Evolutionary conservation across 2,888 invertebrate genomes (phyloP), one percentile per base, ranked within the genome.

Genomic region (Hypolimnas misippus): DNA sequence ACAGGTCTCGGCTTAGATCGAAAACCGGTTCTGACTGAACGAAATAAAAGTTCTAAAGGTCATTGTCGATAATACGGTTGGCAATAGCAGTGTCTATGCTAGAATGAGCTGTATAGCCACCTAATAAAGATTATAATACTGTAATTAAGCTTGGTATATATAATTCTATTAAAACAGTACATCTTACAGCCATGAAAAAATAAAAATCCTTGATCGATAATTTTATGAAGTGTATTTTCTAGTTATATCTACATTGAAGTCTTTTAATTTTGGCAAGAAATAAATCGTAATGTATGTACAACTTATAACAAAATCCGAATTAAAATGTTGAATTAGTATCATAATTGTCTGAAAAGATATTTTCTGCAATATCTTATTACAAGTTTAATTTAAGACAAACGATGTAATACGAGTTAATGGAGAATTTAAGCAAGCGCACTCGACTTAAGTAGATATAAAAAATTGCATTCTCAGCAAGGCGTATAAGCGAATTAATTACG

Each of bases 11-110:
- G 61, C 66, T 65, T 70, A 72, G 72, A 70, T 50, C 60, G 42
- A 63, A 61, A 74, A 77, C 78, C 75, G 76, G 78, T 78, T 78
- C 52, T 68, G 67, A 68, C 72, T 73, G 72, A 71, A 72, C 75
- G 68, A 76, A 76, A 76, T 76, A 75, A 76, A 73, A 75, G 72
- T 73, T 72, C 62, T 72, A 78, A 76, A 78, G 78, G 78, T 77
- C 78, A 78, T 73, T 77, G 75, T 67, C 76, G 76, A 78, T 75
- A 71, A 58, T 57, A 59, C 65, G 55, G 57, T 56, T 61, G 44
- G 60, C 46, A 59, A 61, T 54, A 63, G 51, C 57, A 54, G 62
- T 49, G 33, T 53, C 38, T 44, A 29, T 38, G 31, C 58, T 33
- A 70, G 49, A 68, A 49, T 62, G 21, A 60, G 57, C 54, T 38